Conservation (phyloP, 2,797 vertebrate species). For the Calcarius lapponicus region DNA sequence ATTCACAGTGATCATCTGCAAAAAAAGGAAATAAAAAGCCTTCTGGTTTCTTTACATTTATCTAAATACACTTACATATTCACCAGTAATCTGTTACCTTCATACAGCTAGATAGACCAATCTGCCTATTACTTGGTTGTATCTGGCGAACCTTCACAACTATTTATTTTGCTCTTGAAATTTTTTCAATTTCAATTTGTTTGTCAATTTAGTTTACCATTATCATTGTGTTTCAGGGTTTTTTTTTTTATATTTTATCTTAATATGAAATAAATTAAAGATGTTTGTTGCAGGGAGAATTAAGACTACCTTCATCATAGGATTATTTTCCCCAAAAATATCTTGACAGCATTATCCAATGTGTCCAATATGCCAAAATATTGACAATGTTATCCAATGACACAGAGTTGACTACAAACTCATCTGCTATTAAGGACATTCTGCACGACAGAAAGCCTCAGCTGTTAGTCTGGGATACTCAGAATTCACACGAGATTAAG, state of each 20-base stretch:
- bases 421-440: neutral
- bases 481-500: neutral
- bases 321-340: neutral
- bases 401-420: neutral
- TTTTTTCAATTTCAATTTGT: neutral
- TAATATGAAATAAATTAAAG: neutral
- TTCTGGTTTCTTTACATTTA: neutral
- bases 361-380: neutral
- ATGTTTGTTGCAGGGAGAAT: neutral
- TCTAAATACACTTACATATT: neutral
- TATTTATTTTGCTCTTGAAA: neutral
- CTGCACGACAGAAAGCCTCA: neutral
- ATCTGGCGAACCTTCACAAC: neutral
- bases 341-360: neutral
- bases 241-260: neutral
- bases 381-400: neutral
- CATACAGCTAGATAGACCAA: neutral
- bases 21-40: constrained; percentile 6
- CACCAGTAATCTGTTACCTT: neutral
- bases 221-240: neutral
- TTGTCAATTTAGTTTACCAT: neutral
- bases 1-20: constrained; percentile 98
- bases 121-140: neutral
- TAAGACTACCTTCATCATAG: neutral
- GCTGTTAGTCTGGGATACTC: neutral